These are phyloP conservation scores for Penelope pileata DNA, from an alignment of 2,113 vertebrate species.

Conservation along the genomic window DNA sequence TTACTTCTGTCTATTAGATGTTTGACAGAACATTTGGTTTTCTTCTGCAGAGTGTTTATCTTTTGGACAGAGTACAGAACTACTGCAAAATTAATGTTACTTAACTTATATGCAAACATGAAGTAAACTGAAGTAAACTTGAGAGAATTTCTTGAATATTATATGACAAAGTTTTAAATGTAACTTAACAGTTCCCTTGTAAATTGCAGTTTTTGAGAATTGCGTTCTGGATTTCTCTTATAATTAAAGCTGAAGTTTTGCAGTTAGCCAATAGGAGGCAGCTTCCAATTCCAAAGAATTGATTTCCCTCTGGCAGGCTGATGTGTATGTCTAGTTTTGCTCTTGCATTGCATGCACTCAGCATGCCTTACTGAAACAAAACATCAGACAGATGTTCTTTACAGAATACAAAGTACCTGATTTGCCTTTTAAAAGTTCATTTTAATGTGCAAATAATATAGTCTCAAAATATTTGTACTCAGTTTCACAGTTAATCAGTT, in stretches of 20 bases:
- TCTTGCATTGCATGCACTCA: background rate
- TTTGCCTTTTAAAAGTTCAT: background rate
- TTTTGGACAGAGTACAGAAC: background rate
- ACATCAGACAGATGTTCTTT: background rate
- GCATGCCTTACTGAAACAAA: background rate
- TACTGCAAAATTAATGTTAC: background rate
- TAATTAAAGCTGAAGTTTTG: background rate
- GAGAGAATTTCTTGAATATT: background rate
- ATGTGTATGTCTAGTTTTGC: background rate
- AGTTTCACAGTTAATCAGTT: background rate
- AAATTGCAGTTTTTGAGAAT: background rate
- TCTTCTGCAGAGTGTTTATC: background rate
- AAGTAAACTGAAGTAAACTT: background rate
- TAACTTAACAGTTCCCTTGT: background rate
- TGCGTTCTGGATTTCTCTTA: background rate
- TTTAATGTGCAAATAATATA: background rate
- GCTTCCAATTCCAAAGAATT: background rate
- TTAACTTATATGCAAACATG: background rate
- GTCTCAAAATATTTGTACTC: background rate
- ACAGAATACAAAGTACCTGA: background rate
- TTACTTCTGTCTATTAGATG: background rate
- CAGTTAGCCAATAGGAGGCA: background rate
- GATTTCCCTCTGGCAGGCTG: background rate
- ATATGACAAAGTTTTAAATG: background rate
- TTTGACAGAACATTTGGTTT: background rate